Percentiles rank a stretch among this genome's conserved stretches.
These are phyloP conservation scores for Sebastes diploproa DNA, from an alignment of 2,797 vertebrate species.

Conservation along the genomic window DNA sequence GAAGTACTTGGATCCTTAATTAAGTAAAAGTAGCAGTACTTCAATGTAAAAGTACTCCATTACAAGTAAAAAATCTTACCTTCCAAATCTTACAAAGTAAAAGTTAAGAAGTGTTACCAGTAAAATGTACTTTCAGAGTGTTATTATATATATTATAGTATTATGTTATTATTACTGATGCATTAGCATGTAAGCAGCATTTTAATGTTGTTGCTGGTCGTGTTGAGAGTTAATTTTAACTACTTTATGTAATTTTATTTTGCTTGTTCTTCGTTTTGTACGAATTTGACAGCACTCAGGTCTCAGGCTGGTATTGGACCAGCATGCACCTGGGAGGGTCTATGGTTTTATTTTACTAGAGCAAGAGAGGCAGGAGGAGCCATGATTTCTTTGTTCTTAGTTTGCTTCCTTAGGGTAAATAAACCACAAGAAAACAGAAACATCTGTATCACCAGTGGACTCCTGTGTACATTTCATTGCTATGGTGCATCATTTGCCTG, in stretches of 20 bases:
- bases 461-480: not conserved
- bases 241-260: not conserved
- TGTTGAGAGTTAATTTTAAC: not conserved
- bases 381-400: conserved; percentile 4
- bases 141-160: not conserved
- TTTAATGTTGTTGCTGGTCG: not conserved
- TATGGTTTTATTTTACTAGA: not conserved
- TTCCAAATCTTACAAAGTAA: not conserved
- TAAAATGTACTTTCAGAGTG: not conserved
- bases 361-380: not conserved
- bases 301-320: not conserved
- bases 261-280: not conserved
- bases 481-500: not conserved
- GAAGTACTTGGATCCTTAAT: not conserved
- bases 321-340: not conserved
- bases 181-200: not conserved
- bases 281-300: not conserved
- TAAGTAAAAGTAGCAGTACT: not conserved
- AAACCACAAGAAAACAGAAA: conserved; percentile 5
- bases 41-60: not conserved
- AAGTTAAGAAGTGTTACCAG: not conserved
- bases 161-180: not conserved
- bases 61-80: not conserved
- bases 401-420: not conserved
- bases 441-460: not conserved